Conservation (phyloP, 1,140 invertebrate genomes). For the Drosophila subpulchrella region DNA sequence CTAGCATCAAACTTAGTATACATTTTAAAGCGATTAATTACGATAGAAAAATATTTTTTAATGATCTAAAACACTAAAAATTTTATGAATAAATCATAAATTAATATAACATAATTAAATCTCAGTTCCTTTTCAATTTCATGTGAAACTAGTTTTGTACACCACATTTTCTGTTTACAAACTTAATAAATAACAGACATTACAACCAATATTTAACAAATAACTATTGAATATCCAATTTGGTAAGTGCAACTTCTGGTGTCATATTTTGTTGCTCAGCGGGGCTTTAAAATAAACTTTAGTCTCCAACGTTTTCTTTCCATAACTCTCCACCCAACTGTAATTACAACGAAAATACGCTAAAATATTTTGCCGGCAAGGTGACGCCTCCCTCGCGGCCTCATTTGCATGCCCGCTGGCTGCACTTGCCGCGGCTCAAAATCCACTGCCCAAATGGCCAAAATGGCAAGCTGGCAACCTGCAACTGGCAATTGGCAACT, state of each 20-base stretch:
- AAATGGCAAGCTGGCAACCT: slow-evolving; percentile 18
- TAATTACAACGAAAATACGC: slow-evolving; percentile 33
- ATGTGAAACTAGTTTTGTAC: background rate
- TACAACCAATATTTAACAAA: background rate
- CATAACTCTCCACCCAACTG: slow-evolving; percentile 35
- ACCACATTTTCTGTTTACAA: background rate
- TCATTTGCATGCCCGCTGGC: slow-evolving; percentile 74
- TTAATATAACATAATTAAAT: background rate
- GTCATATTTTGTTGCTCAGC: slow-evolving; percentile 20
- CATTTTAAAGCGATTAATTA: background rate
- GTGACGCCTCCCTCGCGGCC: slow-evolving; percentile 52
- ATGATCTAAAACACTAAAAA: background rate
- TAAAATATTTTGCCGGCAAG: slow-evolving; percentile 36
- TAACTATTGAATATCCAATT: background rate
- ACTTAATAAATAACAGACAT: background rate
- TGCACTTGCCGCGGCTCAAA: slow-evolving; percentile 51
- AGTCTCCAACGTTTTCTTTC: background rate
- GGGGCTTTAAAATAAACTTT: slow-evolving; percentile 6
- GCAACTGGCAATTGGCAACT: slow-evolving; percentile 32
- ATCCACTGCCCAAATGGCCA: slow-evolving; percentile 27
- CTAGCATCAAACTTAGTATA: background rate
- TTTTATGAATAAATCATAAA: no score
- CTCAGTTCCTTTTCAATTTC: background rate
- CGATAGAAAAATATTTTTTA: background rate
- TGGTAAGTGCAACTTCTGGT: background rate